Percentiles rank a stretch among this genome's conserved stretches.
phyloP scores from a whole-genome alignment of 1,140 invertebrate genomes.

The Drosophila ogumai region DNA sequence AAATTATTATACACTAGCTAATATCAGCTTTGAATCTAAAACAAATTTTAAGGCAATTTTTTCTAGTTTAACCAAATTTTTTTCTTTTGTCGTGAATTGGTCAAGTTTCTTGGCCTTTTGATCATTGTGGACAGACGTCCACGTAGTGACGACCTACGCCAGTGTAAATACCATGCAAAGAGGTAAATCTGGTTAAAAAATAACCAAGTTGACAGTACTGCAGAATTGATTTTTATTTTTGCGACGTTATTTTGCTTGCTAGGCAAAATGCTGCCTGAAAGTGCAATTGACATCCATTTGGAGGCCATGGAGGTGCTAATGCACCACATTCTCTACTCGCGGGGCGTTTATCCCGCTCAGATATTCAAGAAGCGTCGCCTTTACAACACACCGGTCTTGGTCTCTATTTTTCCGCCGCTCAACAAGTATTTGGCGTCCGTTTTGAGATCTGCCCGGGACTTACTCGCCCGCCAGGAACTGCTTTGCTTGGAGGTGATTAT shows the following conservation, averaged over 20 bases:
- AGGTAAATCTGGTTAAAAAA: neutral
- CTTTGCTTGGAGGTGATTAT: constrained; percentile 62
- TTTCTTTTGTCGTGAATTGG: too few relatives aligned
- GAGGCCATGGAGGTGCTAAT: constrained; percentile 78
- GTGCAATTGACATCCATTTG: constrained; percentile 51
- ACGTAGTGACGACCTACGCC: too few relatives aligned
- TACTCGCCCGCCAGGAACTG: constrained; percentile 42
- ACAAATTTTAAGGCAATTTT: too few relatives aligned
- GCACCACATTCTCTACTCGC: constrained; percentile 75
- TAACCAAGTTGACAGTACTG: neutral
- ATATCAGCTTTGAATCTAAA: neutral
- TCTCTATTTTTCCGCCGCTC: constrained; percentile 70
- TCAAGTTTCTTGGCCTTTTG: too few relatives aligned
- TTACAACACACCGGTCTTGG: constrained; percentile 73
- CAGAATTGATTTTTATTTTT: constrained; percentile 13
- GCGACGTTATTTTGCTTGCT: constrained; percentile 8
- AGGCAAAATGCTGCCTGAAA: constrained; percentile 54
- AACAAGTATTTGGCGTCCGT: constrained; percentile 70
- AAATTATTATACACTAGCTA: neutral
- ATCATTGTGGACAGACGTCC: too few relatives aligned
- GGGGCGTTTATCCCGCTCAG: constrained; percentile 72
- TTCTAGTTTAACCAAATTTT: too few relatives aligned
- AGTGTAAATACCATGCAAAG: too few relatives aligned
- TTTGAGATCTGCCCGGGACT: constrained; percentile 50
- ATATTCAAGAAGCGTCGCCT: constrained; percentile 75